Evolutionary conservation across 2,797 vertebrate genomes (phyloP).

Genomic region (Protosalanx chinensis): DNA sequence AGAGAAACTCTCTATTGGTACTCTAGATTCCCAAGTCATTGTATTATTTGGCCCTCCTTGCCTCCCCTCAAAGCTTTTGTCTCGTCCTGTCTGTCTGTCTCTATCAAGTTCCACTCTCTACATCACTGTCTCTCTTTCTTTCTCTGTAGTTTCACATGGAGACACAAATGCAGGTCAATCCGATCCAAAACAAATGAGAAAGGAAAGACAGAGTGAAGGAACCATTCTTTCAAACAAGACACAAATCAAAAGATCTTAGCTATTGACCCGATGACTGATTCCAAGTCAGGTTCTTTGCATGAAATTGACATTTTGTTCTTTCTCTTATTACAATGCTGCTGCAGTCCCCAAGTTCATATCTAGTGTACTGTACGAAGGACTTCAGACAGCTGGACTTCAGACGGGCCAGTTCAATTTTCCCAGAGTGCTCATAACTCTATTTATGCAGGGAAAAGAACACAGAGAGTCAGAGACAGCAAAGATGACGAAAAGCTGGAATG

Average conservation of each 20-base stretch:
- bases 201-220: constrained; percentile 63
- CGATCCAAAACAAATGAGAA: constrained; percentile 68
- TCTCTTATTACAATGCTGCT: constrained; percentile 66
- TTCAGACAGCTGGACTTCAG: constrained; percentile 80
- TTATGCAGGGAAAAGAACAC: constrained; percentile 78
- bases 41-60: constrained; percentile 63
- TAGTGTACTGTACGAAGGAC: constrained; percentile 77
- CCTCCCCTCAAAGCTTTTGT: constrained; percentile 52
- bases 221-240: constrained; percentile 74
- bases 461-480: constrained; percentile 71
- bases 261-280: constrained; percentile 65
- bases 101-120: constrained; percentile 45
- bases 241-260: constrained; percentile 76
- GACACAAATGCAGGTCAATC: constrained; percentile 72
- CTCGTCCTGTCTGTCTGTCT: constrained; percentile 45
- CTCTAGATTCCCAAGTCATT: constrained; percentile 32
- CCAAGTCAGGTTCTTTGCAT: constrained; percentile 69
- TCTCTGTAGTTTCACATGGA: constrained; percentile 80
- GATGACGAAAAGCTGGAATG: constrained; percentile 71
- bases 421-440: constrained; percentile 81
- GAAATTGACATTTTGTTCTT: constrained; percentile 67
- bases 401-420: constrained; percentile 76
- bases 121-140: constrained; percentile 79
- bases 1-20: constrained; percentile 71
- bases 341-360: constrained; percentile 79